These are phyloP conservation scores for Magallana nippona DNA, from an alignment of 2,888 invertebrate species.

Conservation along the genomic window DNA sequence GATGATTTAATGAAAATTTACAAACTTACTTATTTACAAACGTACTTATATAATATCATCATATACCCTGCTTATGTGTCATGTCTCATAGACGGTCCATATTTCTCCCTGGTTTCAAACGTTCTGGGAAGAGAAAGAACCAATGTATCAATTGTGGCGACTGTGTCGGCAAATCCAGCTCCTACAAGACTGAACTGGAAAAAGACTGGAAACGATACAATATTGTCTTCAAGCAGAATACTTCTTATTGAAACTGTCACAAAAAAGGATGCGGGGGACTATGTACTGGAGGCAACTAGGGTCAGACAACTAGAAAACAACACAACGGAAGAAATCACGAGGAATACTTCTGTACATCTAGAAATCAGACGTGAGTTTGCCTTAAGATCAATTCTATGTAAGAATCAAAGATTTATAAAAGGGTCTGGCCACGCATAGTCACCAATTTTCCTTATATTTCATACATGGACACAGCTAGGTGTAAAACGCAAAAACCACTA, in stretches of 20 bases:
- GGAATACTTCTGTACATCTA: neutral
- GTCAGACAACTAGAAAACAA: neutral
- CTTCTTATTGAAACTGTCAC: neutral
- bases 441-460: too few relatives aligned
- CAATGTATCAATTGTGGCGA: neutral
- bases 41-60: too few relatives aligned
- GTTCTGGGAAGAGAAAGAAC: neutral
- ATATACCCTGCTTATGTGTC: too few relatives aligned
- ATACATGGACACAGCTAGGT: too few relatives aligned
- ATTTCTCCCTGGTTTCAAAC: neutral
- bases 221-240: neutral
- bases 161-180: neutral
- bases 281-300: neutral
- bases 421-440: too few relatives aligned
- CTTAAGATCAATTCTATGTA: too few relatives aligned
- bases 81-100: neutral
- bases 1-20: too few relatives aligned
- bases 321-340: neutral
- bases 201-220: neutral
- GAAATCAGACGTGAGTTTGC: constrained; percentile 9
- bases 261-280: neutral
- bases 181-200: neutral
- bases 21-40: too few relatives aligned
- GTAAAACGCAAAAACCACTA: too few relatives aligned
- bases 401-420: too few relatives aligned